A percentile compares a stretch with the other conserved stretches of the same genome.
These are phyloP conservation scores for Atlantisia rogersi DNA, from an alignment of 2,113 vertebrate genomes.

Conservation along the genomic window DNA sequence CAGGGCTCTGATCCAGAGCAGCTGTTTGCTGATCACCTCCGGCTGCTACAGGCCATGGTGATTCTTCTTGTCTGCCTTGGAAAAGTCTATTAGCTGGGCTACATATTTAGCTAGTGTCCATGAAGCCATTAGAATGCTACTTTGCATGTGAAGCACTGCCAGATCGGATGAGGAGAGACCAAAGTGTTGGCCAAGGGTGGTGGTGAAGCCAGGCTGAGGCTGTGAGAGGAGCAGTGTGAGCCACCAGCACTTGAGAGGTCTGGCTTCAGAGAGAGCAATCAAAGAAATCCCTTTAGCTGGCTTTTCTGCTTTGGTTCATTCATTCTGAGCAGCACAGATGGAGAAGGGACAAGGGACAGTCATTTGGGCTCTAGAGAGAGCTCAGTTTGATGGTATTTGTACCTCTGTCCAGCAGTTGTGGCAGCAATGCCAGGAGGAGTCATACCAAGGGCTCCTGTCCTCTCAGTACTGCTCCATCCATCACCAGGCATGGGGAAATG, in stretches of 20 bases:
- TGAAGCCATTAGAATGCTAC: not conserved
- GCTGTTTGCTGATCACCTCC: not conserved
- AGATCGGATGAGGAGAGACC: not conserved
- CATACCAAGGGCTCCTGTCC: not conserved
- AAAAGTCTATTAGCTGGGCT: not conserved
- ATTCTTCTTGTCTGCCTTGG: not conserved
- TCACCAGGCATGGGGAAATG: not conserved
- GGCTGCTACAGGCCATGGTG: accelerated
- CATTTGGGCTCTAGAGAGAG: not conserved
- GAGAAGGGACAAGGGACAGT: not conserved
- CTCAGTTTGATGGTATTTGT: not conserved
- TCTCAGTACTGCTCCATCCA: not conserved
- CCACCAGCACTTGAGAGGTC: accelerated
- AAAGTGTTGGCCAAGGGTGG: accelerated
- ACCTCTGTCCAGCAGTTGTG: not conserved
- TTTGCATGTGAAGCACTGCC: not conserved
- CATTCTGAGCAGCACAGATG: not conserved
- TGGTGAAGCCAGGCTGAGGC: not conserved
- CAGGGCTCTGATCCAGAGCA: not conserved
- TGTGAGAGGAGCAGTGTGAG: accelerated
- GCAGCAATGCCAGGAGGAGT: not conserved
- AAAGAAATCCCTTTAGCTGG: not conserved
- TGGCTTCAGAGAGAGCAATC: not conserved
- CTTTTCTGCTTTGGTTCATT: not conserved
- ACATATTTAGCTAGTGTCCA: not conserved